Conservation (phyloP, 2,797 vertebrate genomes). For the Acomys russatus region DNA sequence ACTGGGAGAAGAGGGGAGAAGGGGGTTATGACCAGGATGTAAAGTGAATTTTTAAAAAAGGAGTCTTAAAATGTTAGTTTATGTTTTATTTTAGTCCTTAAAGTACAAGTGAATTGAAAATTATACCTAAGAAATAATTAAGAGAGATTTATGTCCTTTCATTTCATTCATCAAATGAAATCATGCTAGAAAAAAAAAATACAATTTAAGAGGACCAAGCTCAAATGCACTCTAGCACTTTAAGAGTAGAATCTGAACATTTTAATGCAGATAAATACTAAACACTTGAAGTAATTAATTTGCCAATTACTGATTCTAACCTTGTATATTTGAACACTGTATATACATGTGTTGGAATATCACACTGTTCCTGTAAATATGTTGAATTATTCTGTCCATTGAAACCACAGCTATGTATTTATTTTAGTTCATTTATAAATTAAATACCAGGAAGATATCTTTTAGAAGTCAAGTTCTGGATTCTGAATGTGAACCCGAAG, state of each 20-base stretch:
- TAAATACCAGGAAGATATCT: slow-evolving; percentile 60
- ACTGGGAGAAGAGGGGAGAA: too few relatives aligned
- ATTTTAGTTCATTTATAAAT: slow-evolving; percentile 20
- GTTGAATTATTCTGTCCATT: background rate
- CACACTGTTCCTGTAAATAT: background rate
- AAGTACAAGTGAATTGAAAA: slow-evolving; percentile 11
- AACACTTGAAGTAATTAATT: background rate
- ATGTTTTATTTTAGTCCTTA: slow-evolving; percentile 39
- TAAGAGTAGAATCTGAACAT: background rate
- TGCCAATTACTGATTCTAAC: background rate
- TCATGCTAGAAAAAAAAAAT: background rate
- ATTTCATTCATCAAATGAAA: slow-evolving; percentile 11
- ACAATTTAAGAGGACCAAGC: background rate
- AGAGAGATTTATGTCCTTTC: background rate
- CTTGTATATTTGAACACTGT: background rate
- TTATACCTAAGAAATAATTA: background rate
- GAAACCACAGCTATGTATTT: background rate
- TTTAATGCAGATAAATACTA: background rate
- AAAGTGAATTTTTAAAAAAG: background rate
- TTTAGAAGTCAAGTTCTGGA: slow-evolving; percentile 37
- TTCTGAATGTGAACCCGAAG: slow-evolving; percentile 26
- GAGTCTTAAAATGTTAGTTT: background rate
- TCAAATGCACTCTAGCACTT: background rate
- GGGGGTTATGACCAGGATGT: too few relatives aligned
- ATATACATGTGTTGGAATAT: background rate